Base-by-base conservation (phyloP, 2,797 vertebrate genomes). In the Telmatherina bonti region DNA sequence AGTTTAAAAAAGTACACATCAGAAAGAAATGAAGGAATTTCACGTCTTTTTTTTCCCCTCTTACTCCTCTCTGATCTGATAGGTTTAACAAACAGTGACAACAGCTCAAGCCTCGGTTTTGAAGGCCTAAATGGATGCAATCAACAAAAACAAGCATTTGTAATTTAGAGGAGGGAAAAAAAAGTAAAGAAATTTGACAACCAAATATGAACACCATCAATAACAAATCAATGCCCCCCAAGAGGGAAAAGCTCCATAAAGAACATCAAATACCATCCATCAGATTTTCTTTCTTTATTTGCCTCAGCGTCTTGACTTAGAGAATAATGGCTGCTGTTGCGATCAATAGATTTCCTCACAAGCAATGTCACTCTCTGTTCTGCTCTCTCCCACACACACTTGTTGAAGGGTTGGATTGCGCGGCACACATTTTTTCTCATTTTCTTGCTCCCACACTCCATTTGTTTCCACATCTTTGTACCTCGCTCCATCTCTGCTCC, bases 311-410 rank as follows among this genome's bases (percentile, higher is more conserved):
- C 74, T 84, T 85, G 79, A 85, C 78, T 86, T 77, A 8, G 75
- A 86, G 70, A 89, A 88, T 78, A 88, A 90, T 75, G 76, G 67
- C 66, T 84, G 64, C 85, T 84, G 80, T 71, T 75, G 73, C 82
- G 82, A 86, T 92, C 90, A 86, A 88, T 90, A 88, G 67, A 81
- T 85, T 90, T 78, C 72, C 67, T 87, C 83, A 74, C 68, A 87
- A 86, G 83, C 81, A 74, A 79, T 88, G 77, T 77, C 79, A 80
- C 70, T 87, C 83, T 70, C 49, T 83, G 81, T 85, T 81, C 72
- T 71, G 71, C 62, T 80, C 69, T 76, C 76, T 80, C 79, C 86
- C 78, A 85, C 72, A 87, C 83, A 86, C 81, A 72, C 88, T 85
- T 86, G 78, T 85, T 85, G 79, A 82, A 74, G 71, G 66, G 82